These are phyloP conservation scores for Furcula furcula DNA, from an alignment of 2,888 invertebrate species.

Conservation along the genomic window DNA sequence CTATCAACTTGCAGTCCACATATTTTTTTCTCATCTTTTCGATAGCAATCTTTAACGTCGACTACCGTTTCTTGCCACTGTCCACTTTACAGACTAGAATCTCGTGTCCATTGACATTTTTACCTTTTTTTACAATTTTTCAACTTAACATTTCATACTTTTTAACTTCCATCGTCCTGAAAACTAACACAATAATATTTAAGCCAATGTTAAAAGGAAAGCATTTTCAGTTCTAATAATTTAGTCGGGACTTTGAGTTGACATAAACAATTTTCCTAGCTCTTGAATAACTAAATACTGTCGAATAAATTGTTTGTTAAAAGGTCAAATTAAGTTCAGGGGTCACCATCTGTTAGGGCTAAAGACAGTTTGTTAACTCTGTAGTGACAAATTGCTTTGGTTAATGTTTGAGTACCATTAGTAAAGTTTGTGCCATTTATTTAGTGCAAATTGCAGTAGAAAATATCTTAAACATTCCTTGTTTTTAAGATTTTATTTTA, in stretches of 20 bases:
- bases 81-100: no score
- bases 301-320: conserved; percentile 1
- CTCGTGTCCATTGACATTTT: no score
- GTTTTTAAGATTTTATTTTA: no score
- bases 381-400: background rate
- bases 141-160: no score
- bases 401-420: background rate
- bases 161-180: background rate
- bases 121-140: no score
- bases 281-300: background rate
- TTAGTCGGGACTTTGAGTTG: background rate
- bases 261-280: background rate
- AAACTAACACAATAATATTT: background rate
- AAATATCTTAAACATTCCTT: no score
- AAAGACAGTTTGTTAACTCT: background rate
- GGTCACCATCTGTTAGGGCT: background rate
- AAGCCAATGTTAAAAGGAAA: background rate
- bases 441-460: no score
- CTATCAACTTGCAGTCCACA: no score
- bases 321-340: background rate
- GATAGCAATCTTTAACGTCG: no score
- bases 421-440: no score
- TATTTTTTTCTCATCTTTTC: no score
- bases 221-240: background rate
- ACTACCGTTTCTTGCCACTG: no score